These are phyloP conservation scores for Eufriesea mexicana DNA, from an alignment of 1,140 invertebrate species.

Conservation along the genomic window DNA sequence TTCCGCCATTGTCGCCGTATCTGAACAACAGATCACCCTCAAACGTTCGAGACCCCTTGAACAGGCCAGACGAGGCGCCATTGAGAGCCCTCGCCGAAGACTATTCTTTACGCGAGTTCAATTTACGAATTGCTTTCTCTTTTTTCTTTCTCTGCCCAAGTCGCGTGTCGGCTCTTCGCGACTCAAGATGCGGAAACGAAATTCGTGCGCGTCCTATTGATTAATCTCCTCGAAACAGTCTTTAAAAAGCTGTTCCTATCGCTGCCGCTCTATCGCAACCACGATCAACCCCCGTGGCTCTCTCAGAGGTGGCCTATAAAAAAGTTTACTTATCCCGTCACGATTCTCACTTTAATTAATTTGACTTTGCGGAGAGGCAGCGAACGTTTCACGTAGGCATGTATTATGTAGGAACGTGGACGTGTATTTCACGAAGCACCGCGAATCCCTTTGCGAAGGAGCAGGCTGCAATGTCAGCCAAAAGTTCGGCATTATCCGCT, in stretches of 20 bases:
- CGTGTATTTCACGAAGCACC: neutral
- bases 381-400: neutral
- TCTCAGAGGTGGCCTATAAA: neutral
- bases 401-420: neutral
- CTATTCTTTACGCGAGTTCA: neutral
- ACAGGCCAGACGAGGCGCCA: neutral
- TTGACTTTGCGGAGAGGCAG: neutral
- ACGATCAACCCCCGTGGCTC: neutral
- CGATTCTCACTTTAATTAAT: slow-evolving; percentile 7
- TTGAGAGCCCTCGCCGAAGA: neutral
- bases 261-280: neutral
- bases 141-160: neutral
- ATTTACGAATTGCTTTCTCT: neutral
- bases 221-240: neutral
- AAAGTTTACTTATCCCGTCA: neutral
- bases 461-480: too few species aligned
- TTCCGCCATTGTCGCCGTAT: neutral
- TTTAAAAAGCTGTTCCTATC: neutral
- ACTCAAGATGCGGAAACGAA: slow-evolving; percentile 19
- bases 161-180: neutral
- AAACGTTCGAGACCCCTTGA: slow-evolving; percentile 1
- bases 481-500: too few species aligned
- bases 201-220: slow-evolving; percentile 9
- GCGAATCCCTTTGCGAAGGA: neutral
- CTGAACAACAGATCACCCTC: neutral